phyloP scores from a whole-genome alignment of 2,888 invertebrate genomes.

The Dione vanillae region DNA sequence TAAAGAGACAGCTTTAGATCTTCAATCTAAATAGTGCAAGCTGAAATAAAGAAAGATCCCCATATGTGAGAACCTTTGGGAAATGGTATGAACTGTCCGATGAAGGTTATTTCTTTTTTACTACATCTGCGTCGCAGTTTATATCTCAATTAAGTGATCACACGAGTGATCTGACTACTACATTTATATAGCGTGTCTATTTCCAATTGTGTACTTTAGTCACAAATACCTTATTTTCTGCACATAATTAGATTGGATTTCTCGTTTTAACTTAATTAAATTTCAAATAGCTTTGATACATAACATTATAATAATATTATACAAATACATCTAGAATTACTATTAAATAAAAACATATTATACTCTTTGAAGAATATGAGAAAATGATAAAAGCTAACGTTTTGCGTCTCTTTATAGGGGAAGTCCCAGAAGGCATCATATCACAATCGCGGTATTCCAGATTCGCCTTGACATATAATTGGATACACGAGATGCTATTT shows the following conservation, averaged over 20 bases:
- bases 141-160: slow-evolving; percentile 19
- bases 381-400: slow-evolving; percentile 50
- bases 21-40: slow-evolving; percentile 20
- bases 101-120: slow-evolving; percentile 20
- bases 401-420: slow-evolving; percentile 51
- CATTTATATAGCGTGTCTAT: background rate
- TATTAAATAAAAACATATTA: slow-evolving; percentile 1
- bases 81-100: slow-evolving; percentile 5
- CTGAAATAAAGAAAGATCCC: slow-evolving; percentile 13
- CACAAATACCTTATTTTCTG: background rate
- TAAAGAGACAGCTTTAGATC: background rate
- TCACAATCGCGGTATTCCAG: slow-evolving; percentile 61
- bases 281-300: background rate
- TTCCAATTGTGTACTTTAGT: background rate
- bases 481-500: slow-evolving; percentile 67
- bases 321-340: background rate
- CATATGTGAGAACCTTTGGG: slow-evolving; percentile 21
- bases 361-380: slow-evolving; percentile 25
- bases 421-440: slow-evolving; percentile 56
- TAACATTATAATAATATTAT: too few species aligned
- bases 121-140: background rate
- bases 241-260: background rate
- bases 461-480: slow-evolving; percentile 72
- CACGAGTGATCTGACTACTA: background rate
- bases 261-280: background rate